Evolutionary conservation across 1,140 invertebrate genomes (phyloP).

Genomic region (Trinorchestia longiramus): DNA sequence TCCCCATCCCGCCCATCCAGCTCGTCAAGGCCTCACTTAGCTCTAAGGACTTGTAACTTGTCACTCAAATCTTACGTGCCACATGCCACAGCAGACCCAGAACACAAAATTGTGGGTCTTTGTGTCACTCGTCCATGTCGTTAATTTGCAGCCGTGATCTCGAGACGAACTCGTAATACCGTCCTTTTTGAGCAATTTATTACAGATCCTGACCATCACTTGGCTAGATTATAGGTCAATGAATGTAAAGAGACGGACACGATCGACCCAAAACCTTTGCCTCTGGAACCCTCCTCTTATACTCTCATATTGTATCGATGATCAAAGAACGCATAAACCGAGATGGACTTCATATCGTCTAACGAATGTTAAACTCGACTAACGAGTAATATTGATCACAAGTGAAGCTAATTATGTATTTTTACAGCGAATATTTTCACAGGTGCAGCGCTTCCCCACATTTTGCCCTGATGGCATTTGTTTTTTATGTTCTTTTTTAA

Average conservation of each 20-base stretch:
- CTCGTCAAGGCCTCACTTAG: not conserved
- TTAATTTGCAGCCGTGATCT: constrained; percentile 26
- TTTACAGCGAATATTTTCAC: not conserved
- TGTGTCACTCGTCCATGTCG: constrained; percentile 21
- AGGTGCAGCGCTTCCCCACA: not conserved
- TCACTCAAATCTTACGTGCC: not conserved
- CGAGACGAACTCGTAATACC: constrained; percentile 19
- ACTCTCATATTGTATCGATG: not conserved
- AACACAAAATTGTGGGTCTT: constrained; percentile 4
- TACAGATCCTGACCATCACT: constrained; percentile 24
- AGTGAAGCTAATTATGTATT: not conserved
- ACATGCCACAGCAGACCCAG: not conserved
- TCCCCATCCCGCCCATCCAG: not conserved
- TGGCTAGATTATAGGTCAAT: constrained; percentile 31
- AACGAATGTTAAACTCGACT: not conserved
- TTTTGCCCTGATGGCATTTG: not conserved
- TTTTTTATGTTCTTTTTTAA: not conserved
- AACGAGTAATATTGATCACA: not conserved
- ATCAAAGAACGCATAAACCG: not conserved
- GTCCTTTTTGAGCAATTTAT: constrained; percentile 34
- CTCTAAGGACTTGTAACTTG: not conserved
- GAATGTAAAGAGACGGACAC: constrained; percentile 31
- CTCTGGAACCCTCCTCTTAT: not conserved
- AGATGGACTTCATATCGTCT: not conserved
- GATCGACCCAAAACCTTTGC: not conserved